Evolutionary conservation across 2,888 invertebrate genomes (phyloP).

Genomic region (Microplitis manilae): DNA sequence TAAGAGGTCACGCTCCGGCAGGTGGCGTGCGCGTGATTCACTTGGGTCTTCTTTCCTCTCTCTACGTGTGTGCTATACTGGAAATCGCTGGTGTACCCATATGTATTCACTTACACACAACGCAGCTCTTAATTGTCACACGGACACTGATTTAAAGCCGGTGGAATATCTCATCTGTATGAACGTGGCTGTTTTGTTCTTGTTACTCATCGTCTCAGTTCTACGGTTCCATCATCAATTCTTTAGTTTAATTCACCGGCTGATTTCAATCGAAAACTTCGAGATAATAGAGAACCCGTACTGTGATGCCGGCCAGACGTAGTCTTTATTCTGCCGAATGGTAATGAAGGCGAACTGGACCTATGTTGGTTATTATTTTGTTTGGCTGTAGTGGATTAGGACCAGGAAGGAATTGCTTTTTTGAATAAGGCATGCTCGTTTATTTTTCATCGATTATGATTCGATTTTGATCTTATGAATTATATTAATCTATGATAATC

Average conservation of each 20-base stretch:
- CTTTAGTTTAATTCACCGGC: background rate
- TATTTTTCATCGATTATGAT: too few species aligned
- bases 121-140: slow-evolving; percentile 57
- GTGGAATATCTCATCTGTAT: slow-evolving; percentile 13
- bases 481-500: too few species aligned
- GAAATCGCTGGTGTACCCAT: slow-evolving; percentile 1
- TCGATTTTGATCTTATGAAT: too few species aligned
- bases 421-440: too few species aligned
- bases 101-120: slow-evolving; percentile 56
- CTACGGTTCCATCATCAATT: slow-evolving; percentile 39
- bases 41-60: slow-evolving; percentile 49
- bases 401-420: slow-evolving; percentile 9
- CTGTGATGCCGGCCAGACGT: background rate
- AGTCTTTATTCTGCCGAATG: background rate
- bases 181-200: slow-evolving; percentile 16
- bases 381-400: background rate
- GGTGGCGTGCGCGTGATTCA: slow-evolving; percentile 67
- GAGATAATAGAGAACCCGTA: slow-evolving; percentile 15
- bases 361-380: background rate
- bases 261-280: slow-evolving; percentile 5
- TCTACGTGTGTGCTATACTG: slow-evolving; percentile 16
- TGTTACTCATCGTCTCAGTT: slow-evolving; percentile 3
- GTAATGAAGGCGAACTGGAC: slow-evolving; percentile 5
- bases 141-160: slow-evolving; percentile 58
- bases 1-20: slow-evolving; percentile 68